Base-by-base conservation (phyloP, 1,140 invertebrate genomes). In the Brachionus manjavacas region DNA sequence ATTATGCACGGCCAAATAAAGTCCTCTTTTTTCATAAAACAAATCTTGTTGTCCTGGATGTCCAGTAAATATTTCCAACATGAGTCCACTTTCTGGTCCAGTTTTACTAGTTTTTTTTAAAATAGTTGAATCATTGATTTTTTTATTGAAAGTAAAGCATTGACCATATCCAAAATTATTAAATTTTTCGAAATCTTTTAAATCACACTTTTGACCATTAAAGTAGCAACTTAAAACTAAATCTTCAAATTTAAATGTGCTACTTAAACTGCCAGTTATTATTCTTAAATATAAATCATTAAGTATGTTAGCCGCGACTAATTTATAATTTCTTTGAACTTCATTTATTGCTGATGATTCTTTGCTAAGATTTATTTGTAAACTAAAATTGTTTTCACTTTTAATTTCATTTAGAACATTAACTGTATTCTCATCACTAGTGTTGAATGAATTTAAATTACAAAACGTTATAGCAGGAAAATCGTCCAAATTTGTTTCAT, bases 391-490 rank as follows among this genome's bases (percentile, higher is more conserved):
- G 9, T 35, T 81, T 0, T 81, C 31, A 8, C 11, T 8, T 11
- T 14, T 0, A 16, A 16, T 11, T 8, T 39, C 4, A 28, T 60
- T 14, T 11, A 80, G 0, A 52, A 25, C 14, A 7, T n/a, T 12
- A 4, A 2, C 9, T 39, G 20, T 23, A 14, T 55, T 23, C 12
- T 25, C 23, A 35, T 60, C 1, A 12, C 31, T 60, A 11, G 64
- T 64, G 60, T 64, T 31, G 31, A 64, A 81, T 23, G 79, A 52
- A 64, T 81, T 35, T 12, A 81, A 35, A 81, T 81, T 81, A 16
- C 79, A 81, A 16, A 81, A 31, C 6, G 79, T 81, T 12, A 81
- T 28, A 9, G 49, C 79, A 20, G 79, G 79, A 81, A 81, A 81
- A 46, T 81, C 79, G 9, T 41, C 52, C 11, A 64, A 14, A 28